Conservation (phyloP, 2,888 invertebrate species). For the Erpobdella octoculata region DNA sequence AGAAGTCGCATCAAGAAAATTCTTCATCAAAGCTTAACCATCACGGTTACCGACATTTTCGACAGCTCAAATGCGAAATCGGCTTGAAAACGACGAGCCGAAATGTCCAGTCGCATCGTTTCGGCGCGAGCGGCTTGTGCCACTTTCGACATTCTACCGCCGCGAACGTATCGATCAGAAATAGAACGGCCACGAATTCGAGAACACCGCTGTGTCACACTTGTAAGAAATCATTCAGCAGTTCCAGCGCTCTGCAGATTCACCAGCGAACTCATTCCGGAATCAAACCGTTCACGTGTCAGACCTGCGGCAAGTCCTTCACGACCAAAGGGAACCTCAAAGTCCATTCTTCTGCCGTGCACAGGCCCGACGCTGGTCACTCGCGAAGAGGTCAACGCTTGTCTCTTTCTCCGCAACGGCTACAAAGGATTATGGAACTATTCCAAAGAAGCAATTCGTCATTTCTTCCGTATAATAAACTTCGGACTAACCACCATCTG, state of each 20-base stretch:
- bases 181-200: not conserved
- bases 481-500: no score
- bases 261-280: conserved; percentile 98
- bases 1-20: not conserved
- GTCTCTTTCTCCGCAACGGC: conserved; percentile 14
- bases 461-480: no score
- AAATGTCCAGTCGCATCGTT: not conserved
- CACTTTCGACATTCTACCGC: not conserved
- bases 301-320: conserved; percentile 62
- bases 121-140: not conserved
- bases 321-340: conserved; percentile 94
- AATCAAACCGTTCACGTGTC: conserved; percentile 88
- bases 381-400: conserved; percentile 22
- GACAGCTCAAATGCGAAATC: no score
- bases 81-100: not conserved
- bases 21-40: not conserved
- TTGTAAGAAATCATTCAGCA: conserved; percentile 96
- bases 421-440: not conserved
- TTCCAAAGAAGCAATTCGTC: no score
- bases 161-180: not conserved
- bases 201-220: not conserved
- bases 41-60: not conserved
- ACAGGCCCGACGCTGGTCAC: not conserved
- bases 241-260: conserved; percentile 91
- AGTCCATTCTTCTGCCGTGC: conserved; percentile 52